These are phyloP conservation scores for Chrysotoxum bicinctum DNA, from an alignment of 2,888 invertebrate genomes.

Conservation along the genomic window DNA sequence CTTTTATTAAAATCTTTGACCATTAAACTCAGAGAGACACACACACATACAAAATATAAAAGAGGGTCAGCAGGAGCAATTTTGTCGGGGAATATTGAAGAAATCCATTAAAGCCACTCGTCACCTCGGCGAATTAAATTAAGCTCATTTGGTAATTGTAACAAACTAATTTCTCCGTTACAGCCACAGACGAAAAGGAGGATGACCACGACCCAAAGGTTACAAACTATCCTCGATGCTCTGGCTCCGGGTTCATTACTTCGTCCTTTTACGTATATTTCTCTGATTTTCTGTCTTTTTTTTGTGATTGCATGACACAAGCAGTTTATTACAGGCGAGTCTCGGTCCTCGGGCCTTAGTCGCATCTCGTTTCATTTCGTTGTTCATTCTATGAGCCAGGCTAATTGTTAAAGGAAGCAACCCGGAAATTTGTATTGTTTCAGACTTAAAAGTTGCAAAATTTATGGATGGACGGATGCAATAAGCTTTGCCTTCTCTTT, in stretches of 20 bases:
- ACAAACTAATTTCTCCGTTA: conserved; percentile 64
- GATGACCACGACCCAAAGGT: not conserved
- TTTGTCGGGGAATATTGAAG: conserved; percentile 8
- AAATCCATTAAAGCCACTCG: conserved; percentile 66
- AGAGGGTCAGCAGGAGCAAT: conserved; percentile 30
- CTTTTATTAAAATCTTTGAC: conserved; percentile 62
- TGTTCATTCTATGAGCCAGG: conserved; percentile 38
- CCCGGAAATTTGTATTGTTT: conserved; percentile 72
- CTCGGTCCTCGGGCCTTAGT: not conserved
- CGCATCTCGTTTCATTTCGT: conserved; percentile 27
- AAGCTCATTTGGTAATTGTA: conserved; percentile 70
- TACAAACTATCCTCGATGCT: conserved; percentile 13
- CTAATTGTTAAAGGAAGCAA: conserved; percentile 70
- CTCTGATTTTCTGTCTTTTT: conserved; percentile 19
- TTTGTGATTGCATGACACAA: conserved; percentile 53
- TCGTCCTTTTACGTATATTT: not conserved
- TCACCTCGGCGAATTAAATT: conserved; percentile 63
- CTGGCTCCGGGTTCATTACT: conserved; percentile 36
- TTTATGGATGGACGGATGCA: conserved; percentile 72
- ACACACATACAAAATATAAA: not conserved
- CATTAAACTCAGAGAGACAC: conserved; percentile 45
- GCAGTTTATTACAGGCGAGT: conserved; percentile 59
- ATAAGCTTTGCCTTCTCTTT: conserved; percentile 57
- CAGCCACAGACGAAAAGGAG: conserved; percentile 40
- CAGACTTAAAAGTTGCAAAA: conserved; percentile 72